Evolutionary conservation across 2,113 vertebrate species (phyloP), one percentile per base, ranked within the genome.

Genomic region (Bagarius yarrelli): DNA sequence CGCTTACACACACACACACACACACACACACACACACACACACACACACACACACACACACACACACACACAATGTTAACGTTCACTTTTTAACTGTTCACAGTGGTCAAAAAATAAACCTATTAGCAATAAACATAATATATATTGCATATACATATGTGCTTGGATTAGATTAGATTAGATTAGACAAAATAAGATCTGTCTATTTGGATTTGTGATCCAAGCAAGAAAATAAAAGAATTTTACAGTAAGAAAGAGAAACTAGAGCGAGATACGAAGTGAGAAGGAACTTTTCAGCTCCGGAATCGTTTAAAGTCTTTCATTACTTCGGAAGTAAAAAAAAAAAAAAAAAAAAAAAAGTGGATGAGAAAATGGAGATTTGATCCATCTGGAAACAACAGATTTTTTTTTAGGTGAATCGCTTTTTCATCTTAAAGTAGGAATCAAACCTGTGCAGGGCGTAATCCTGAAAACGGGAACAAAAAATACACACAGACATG

Each of bases 361-460:
- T 16, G 13, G 12, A 78, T 3, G 52, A 60, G n/a, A 23, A 21
- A 23, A 25, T 30, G 34, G 56, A 60, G 13, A 14, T 50, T 27
- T 8, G 44, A 47, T 72, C 36, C 79, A 73, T 73, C 27, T 23
- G 1, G 57, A 55, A 47, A 64, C 16, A 14, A 44, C 25, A 44
- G 15, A n/a, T n/a, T n/a, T n/a, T 52, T 69, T 69, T 23, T 79
- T 90, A 93, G 72, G 87, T 85, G 77, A 89, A 89, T 19, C 89
- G 88, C 80, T 90, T 92, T 71, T 94, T 94, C 77, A 91, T 92
- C 84, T 93, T 92, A 86, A 92, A 95, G 89, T 98, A 97, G 36
- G 92, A 93, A 79, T 96, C 93, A 81, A 98, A 96, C 4, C 96
- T 94, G 84, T 92, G 92, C 87, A 93, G 93, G 1, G 96, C 95